phyloP scores from a whole-genome alignment of 1,140 invertebrate genomes.

The Pseudobourletiella spinata region DNA sequence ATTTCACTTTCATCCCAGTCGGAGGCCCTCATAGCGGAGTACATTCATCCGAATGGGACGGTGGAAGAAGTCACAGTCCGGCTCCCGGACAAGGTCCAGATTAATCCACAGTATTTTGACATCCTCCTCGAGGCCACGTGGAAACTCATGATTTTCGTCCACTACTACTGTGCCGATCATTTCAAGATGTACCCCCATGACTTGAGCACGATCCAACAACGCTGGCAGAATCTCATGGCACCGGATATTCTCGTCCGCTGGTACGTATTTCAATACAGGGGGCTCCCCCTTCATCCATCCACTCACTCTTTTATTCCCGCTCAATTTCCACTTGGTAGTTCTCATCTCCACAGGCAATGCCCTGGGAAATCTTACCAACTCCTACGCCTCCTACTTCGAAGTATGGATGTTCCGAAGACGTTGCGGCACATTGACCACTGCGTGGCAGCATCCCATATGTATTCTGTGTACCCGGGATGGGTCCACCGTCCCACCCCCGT shows the following conservation, averaged over 20 bases:
- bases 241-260: slow-evolving; percentile 17
- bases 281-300: too few relatives aligned
- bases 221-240: slow-evolving; percentile 19
- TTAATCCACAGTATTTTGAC: slow-evolving; percentile 15
- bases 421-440: slow-evolving; percentile 21
- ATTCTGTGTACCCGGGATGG: slow-evolving; percentile 25
- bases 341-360: slow-evolving; percentile 19
- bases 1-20: neutral
- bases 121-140: slow-evolving; percentile 22
- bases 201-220: slow-evolving; percentile 9
- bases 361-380: slow-evolving; percentile 21
- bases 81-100: slow-evolving; percentile 12
- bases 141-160: slow-evolving; percentile 25
- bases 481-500: slow-evolving; percentile 18
- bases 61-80: neutral
- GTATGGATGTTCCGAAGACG: slow-evolving; percentile 4
- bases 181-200: slow-evolving; percentile 12
- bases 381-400: slow-evolving; percentile 12
- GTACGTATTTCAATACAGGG: slow-evolving; percentile 4
- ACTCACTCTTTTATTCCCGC: neutral
- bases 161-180: slow-evolving; percentile 24
- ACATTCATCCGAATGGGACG: slow-evolving; percentile 6
- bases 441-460: slow-evolving; percentile 19
- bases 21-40: slow-evolving; percentile 14
- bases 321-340: neutral